Evolutionary conservation across 2,113 vertebrate species (phyloP), one percentile per base, ranked within the genome.

Genomic region (Chiloscyllium plagiosum): DNA sequence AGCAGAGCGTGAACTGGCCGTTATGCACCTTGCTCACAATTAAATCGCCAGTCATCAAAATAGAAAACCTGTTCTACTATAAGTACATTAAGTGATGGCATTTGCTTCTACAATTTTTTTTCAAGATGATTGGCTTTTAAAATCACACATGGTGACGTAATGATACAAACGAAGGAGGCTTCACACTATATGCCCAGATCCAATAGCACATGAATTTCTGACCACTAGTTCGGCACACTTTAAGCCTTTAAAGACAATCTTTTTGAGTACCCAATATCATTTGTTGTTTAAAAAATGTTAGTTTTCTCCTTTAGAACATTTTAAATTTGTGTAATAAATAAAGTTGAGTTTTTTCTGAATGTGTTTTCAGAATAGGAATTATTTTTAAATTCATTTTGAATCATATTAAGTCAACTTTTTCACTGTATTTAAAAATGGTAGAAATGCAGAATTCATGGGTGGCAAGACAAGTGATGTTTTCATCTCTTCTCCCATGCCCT

Each of bases 11-110:
- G 66, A 69, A 69, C 52, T 42, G 17, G 33, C 56, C 56, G 24
- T 19, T 69, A 66, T 42, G 92, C 65, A 42, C n/a, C 8, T 70
- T 95, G 68, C 42, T 42, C 13, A 66, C 89, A 95, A 47, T 95
- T 70, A 95, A 69, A 95, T 70, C 22, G 68, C 68, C 68, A 47
- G 68, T 95, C 93, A 95, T 72, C 42, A 42, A 50, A 95, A 95
- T 72, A 37, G 93, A 72, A 95, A 72, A 22, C 10, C 29, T 70
- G 50, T 95, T 72, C 68, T 95, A 42, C 42, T 66, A 66, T n/a
- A 92, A 7, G 13, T 65, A 66, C 61, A 61, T 92, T 61, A 68
- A 93, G n/a, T 37, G n/a, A 66, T 66, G 89, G 80, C 37, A 83
- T 83, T 83, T 19, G 4, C 37, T 83, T 83, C 80, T 83, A 17